A percentile compares a stretch with the other conserved stretches of the same genome.
These are phyloP conservation scores for Halictus quadricinctus DNA, from an alignment of 2,888 invertebrate species.

Conservation along the genomic window DNA sequence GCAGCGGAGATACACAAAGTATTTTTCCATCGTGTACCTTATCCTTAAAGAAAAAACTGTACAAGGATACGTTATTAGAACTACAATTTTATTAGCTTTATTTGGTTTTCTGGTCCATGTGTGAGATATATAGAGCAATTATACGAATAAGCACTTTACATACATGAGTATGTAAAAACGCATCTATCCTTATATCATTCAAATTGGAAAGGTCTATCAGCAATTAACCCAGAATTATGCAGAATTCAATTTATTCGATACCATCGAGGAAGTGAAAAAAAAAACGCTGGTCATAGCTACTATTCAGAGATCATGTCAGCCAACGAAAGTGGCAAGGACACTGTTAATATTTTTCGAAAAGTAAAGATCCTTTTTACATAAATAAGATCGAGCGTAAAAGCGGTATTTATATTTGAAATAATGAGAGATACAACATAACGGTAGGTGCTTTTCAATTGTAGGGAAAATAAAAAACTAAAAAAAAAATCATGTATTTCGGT, in stretches of 20 bases:
- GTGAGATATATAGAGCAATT: conserved; percentile 44
- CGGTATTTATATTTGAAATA: conserved; percentile 49
- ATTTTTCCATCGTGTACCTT: conserved; percentile 45
- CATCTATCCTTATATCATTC: conserved; percentile 44
- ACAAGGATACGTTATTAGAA: conserved; percentile 49
- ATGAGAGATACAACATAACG: conserved; percentile 47
- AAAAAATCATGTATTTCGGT: conserved; percentile 54
- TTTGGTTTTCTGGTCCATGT: conserved; percentile 56
- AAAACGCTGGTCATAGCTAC: conserved; percentile 54
- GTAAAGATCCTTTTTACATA: conserved; percentile 57
- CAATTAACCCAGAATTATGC: conserved; percentile 54
- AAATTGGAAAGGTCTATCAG: conserved; percentile 71
- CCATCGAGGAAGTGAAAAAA: conserved; percentile 53
- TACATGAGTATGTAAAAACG: conserved; percentile 45
- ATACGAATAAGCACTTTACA: conserved; percentile 46
- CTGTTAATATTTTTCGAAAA: conserved; percentile 55
- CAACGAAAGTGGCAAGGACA: conserved; percentile 45
- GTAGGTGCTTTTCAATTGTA: conserved; percentile 65
- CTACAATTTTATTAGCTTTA: conserved; percentile 62
- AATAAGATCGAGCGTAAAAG: conserved; percentile 41
- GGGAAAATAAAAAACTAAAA: conserved; percentile 50
- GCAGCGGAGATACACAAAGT: conserved; percentile 44
- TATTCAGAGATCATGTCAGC: conserved; percentile 58
- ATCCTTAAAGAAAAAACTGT: conserved; percentile 42
- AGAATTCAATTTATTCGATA: conserved; percentile 62